Evolutionary conservation across 2,888 invertebrate species (phyloP), one percentile per base, ranked within the genome.

Genomic region (Spodoptera picta): DNA sequence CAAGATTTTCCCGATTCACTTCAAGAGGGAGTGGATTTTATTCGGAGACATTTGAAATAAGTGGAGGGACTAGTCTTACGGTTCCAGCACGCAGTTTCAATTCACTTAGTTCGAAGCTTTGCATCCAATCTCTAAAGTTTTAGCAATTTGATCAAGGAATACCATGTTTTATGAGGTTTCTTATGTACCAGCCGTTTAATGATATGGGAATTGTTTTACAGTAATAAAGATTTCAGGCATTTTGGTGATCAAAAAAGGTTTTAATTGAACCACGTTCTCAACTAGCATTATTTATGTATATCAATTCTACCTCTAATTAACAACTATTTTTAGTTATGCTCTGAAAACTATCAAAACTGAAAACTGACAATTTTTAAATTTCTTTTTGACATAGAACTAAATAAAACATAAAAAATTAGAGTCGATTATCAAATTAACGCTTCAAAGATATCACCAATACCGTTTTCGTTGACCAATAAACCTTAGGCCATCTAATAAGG

Each of bases 1-100:
- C 6, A 9, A 45, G 19, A 51, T 45, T 68, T 57, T 48, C 24
- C 11, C 11, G 46, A 24, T 57, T 48, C 23, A 14, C 27, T 36
- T 49, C 36, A 10, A 2, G 24, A 41, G 9, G 9, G 12, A 44
- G 9, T 44, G 11, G 12, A 23, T 43, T 67, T 54, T 51, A 19
- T 51, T 43, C 46, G 19, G 3, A 41, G 19, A 50, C 7, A 46
- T 51, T 62, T 31, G 5, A 6, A 48, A 24, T 69, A 59, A 45
- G 9, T 46, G 9, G 31, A 36, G 14, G 11, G 3, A 44, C 23
- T 41, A 44, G 10, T 41, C 12, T 48, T 41, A 48, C 42, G 51
- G 41, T 31, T 42, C 24, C 12, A 9, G 48, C 14, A 42, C 7
- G 14, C 43, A 49, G 44, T 53, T 69, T 14, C 19, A 53, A 63